Conservation (phyloP, 2,888 invertebrate genomes). For the Mythimna ferrago region DNA sequence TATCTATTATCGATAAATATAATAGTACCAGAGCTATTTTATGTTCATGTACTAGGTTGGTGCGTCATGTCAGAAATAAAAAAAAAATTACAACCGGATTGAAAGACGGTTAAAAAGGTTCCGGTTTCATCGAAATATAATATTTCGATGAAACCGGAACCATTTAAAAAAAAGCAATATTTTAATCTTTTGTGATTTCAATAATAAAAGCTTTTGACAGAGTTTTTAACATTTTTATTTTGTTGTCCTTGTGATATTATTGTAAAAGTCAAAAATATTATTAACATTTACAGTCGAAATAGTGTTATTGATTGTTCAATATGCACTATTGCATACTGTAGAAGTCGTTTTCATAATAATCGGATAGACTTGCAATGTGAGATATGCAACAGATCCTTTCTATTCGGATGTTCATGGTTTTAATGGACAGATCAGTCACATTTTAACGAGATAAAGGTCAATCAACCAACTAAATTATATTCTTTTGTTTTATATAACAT, state of each 20-base stretch:
- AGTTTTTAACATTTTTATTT: not conserved
- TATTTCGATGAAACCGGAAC: no score
- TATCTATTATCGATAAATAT: no score
- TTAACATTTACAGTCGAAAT: slow-evolving; percentile 5
- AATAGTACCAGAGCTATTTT: not conserved
- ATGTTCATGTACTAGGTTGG: not conserved
- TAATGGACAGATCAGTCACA: slow-evolving; percentile 11
- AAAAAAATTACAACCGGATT: no score
- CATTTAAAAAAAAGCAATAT: not conserved
- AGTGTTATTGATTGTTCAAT: slow-evolving; percentile 10
- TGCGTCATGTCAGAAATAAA: not conserved
- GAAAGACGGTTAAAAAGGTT: not conserved
- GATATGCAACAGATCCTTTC: slow-evolving; percentile 22
- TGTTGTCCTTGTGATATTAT: not conserved
- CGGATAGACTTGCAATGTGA: slow-evolving; percentile 10
- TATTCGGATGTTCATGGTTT: slow-evolving; percentile 6
- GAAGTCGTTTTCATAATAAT: slow-evolving; percentile 8
- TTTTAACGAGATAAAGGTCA: slow-evolving; percentile 28
- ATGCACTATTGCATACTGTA: not conserved
- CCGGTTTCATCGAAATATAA: no score
- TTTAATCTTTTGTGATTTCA: not conserved
- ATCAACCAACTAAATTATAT: slow-evolving; percentile 18
- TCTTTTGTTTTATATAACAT: slow-evolving; percentile 1
- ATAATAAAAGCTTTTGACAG: no score
- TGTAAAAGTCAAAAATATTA: slow-evolving; percentile 10